Conservation (phyloP, 2,888 invertebrate species). For the Sipha maydis region DNA sequence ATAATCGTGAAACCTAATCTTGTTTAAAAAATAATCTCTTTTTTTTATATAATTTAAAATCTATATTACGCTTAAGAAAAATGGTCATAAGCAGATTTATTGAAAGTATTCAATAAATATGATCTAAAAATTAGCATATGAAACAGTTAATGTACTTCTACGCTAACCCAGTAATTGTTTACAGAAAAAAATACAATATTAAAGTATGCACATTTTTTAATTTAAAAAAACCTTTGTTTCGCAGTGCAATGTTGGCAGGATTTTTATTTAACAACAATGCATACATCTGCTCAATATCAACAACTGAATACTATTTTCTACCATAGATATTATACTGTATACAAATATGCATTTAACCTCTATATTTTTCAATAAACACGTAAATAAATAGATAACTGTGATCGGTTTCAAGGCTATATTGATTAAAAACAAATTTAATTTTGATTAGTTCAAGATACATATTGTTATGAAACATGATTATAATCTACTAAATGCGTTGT, state of each 20-base stretch:
- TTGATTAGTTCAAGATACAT: not conserved
- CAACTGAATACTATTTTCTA: not conserved
- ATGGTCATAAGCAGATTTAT: too few relatives aligned
- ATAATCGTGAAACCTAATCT: too few relatives aligned
- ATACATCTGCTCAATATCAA: not conserved
- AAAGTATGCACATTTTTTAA: too few relatives aligned
- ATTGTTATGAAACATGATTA: not conserved
- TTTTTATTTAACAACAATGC: not conserved
- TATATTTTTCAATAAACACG: not conserved
- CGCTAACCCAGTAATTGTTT: not conserved
- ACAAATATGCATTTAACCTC: not conserved
- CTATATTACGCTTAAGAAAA: too few relatives aligned
- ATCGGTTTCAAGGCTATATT: not conserved
- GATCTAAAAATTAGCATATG: not conserved
- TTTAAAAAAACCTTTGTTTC: not conserved
- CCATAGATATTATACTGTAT: not conserved
- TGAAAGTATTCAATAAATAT: too few relatives aligned
- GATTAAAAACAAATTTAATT: not conserved
- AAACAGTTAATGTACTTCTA: not conserved
- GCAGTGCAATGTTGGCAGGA: not conserved
- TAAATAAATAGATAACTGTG: not conserved
- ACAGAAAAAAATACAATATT: not conserved
- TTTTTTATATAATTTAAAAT: too few relatives aligned
- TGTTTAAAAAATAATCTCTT: too few relatives aligned
- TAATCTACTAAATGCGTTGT: too few relatives aligned